A percentile compares a stretch with the other conserved stretches of the same genome.
phyloP scores from a whole-genome alignment of 2,888 invertebrate species.

The Malthinus seriepunctatus region DNA sequence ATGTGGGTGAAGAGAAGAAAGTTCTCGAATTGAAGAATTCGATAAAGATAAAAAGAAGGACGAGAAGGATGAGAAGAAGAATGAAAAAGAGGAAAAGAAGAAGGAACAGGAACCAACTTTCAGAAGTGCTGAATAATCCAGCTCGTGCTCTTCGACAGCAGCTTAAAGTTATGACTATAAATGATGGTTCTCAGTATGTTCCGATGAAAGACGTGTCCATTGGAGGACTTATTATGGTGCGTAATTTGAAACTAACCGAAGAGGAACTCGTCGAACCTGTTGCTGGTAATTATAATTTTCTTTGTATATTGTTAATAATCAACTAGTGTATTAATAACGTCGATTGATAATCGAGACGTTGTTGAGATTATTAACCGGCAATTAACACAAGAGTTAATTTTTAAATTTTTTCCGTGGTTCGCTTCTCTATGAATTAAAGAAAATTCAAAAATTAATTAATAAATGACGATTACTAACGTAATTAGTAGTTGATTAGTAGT shows the following conservation, averaged over 20 bases:
- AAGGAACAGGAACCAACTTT: slow-evolving; percentile 85
- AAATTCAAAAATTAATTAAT: too few species aligned
- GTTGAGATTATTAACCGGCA: too few species aligned
- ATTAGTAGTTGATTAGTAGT: too few species aligned
- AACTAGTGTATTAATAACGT: too few species aligned
- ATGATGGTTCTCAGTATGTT: slow-evolving; percentile 79
- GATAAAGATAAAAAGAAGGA: slow-evolving; percentile 48
- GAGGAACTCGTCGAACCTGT: slow-evolving; percentile 93
- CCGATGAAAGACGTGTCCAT: slow-evolving; percentile 91
- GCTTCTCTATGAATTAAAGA: too few species aligned
- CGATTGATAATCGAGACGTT: too few species aligned
- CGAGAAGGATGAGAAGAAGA: slow-evolving; percentile 56
- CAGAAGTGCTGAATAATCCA: slow-evolving; percentile 92
- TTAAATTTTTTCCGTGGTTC: too few species aligned
- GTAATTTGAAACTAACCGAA: slow-evolving; percentile 76
- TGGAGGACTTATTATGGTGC: slow-evolving; percentile 95
- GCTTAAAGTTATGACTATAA: slow-evolving; percentile 73
- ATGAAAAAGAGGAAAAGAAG: slow-evolving; percentile 59
- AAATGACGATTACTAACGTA: too few species aligned
- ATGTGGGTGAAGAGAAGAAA: slow-evolving; percentile 17
- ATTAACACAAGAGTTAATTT: too few species aligned
- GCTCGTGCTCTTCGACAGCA: slow-evolving; percentile 94
- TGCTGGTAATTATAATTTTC: slow-evolving; percentile 58
- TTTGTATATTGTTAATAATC: too few species aligned
- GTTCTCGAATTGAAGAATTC: slow-evolving; percentile 18